phyloP scores from a whole-genome alignment of 1,140 invertebrate genomes.

The Paracyclopina nana region DNA sequence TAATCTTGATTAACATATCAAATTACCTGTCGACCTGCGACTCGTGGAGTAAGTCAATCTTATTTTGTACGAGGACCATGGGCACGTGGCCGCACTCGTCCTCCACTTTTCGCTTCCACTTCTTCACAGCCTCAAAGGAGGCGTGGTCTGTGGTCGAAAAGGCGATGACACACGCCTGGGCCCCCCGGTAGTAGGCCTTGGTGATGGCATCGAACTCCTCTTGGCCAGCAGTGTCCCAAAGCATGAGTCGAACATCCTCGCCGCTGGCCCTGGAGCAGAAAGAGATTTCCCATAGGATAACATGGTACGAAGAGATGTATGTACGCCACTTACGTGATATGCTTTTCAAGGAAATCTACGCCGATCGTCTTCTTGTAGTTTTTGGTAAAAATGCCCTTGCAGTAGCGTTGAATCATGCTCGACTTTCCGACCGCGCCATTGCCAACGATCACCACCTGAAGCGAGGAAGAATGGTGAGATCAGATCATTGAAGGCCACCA shows the following conservation, averaged over 20 bases:
- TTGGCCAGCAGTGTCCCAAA: constrained; percentile 7
- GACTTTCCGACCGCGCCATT: constrained; percentile 93
- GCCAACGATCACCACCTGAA: constrained; percentile 79
- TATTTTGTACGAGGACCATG: constrained; percentile 32
- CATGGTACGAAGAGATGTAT: not conserved
- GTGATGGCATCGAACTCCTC: constrained; percentile 13
- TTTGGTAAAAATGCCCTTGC: constrained; percentile 84
- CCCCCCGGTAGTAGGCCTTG: constrained; percentile 34
- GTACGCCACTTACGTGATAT: constrained; percentile 56
- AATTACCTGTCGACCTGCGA: constrained; percentile 23
- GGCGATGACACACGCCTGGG: constrained; percentile 81
- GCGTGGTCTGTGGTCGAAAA: constrained; percentile 66
- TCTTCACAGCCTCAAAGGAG: constrained; percentile 1
- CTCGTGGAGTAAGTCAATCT: constrained; percentile 31
- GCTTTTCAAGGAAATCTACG: constrained; percentile 84
- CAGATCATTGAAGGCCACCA: not conserved
- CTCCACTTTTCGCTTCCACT: constrained; percentile 25
- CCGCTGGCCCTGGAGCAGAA: not conserved
- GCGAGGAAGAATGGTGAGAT: not conserved
- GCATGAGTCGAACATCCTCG: constrained; percentile 4
- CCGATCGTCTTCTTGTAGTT: constrained; percentile 97
- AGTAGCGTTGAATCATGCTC: constrained; percentile 92
- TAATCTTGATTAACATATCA: not conserved
- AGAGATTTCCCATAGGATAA: not conserved
- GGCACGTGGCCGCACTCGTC: constrained; percentile 30